Conservation (phyloP, 2,797 vertebrate species). For the Sebastes taczanowskii region DNA sequence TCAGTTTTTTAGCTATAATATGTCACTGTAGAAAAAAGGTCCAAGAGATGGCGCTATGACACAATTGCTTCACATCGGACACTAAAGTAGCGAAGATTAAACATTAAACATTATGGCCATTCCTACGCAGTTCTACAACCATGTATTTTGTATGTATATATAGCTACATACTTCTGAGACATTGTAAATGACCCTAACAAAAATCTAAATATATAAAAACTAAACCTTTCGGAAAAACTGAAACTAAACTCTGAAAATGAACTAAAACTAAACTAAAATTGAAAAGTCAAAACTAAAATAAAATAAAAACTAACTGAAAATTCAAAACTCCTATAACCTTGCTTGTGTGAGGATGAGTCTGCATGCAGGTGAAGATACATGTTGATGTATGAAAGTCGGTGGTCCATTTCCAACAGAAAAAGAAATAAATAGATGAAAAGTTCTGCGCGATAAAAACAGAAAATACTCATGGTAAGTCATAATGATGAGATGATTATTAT, state of each 20-base stretch:
- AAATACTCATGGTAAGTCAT: background rate
- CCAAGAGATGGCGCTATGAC: background rate
- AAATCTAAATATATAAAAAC: background rate
- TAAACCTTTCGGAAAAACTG: background rate
- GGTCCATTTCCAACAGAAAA: background rate
- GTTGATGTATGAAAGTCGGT: background rate
- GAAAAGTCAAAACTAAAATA: background rate
- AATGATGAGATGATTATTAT: background rate
- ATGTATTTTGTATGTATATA: no score
- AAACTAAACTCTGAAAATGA: background rate
- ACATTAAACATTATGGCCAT: no score
- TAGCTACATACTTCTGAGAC: no score
- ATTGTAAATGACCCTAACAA: fast-evolving
- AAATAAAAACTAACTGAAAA: background rate
- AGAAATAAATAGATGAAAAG: background rate
- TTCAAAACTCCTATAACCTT: no score
- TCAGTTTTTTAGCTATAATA: no score
- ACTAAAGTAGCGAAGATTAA: no score
- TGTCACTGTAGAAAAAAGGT: background rate
- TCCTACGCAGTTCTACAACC: no score
- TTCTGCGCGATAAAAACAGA: background rate
- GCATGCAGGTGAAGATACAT: background rate
- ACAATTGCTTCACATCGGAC: no score
- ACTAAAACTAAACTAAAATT: background rate
- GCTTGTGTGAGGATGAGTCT: background rate